Evolutionary conservation across 2,113 vertebrate species (phyloP), one percentile per base, ranked within the genome.

Genomic region (Lutjanus erythropterus): DNA sequence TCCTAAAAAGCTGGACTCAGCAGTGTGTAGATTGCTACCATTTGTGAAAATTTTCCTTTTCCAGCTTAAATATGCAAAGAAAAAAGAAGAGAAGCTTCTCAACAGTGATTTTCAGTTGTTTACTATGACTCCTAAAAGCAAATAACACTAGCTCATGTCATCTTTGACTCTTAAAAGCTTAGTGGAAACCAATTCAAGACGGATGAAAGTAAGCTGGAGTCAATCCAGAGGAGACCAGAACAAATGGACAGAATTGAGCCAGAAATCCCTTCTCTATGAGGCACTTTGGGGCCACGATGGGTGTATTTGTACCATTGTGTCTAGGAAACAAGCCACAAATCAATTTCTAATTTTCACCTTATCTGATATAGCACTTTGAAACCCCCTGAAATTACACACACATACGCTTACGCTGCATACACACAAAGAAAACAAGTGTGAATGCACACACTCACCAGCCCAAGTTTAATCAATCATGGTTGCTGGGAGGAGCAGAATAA

Each of bases 281-380:
- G 82, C 82, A 88, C 86, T 84, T 83, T 88, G 72, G 73, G 71
- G 66, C 68, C 56, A 44, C 14, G 5, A 71, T 56, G 47, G 46
- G 59, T 25, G 23, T 69, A 59, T 58, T 68, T 61, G 50, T 77
- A 65, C 71, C 39, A 69, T n/a, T 56, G 68, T 70, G 75, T 78
- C 69, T 23, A 68, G 80, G 64, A 81, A 78, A 76, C 10, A 85
- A 89, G 83, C 84, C 89, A 91, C 84, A 60, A 82, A 73, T 79
- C 60, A 52, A 50, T 80, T 74, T 78, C 14, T 21, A 61, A 52
- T 80, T 42, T 61, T 66, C 69, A 75, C 60, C 47, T 82, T 76
- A 61, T 82, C 46, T 61, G 71, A 80, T 55, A 58, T 21, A 67
- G 86, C 81, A 89, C 84, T 84, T 91, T 92, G 78, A 78, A 86